Base-by-base conservation (phyloP, 2,888 invertebrate genomes). In the Pardosa pseudoannulata region DNA sequence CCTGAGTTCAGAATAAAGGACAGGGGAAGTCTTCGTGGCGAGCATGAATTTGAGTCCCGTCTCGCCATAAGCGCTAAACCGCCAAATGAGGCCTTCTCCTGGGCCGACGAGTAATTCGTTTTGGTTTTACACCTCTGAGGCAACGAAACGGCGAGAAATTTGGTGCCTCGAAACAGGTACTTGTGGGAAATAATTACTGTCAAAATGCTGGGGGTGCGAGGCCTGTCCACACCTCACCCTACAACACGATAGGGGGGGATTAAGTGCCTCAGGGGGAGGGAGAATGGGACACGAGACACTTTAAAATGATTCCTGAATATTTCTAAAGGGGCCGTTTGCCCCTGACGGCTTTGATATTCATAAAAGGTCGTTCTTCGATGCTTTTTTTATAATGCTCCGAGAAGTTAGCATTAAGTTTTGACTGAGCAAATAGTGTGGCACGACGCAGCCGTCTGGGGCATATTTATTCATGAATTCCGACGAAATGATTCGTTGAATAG, bases 101-200 rank as follows among this genome's bases (percentile, higher is more conserved):
- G 6, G 5, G 46, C 36, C 36, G 5, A 7, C 9, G 6, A 36
- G 0, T 9, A n/a, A 23, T 27, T 11, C 1, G 5, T 27, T 19
- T 19, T 62, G 23, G 28, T 62, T n/a, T n/a, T 62, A 62, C 62
- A 62, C 65, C 65, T 65, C 28, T 27, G 11, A 29, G 28, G 19
- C 13, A 31, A 19, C 23, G 0, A 50, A 29, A 32, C 31, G 67
- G 73, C 68, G 68, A 70, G 70, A 70, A 81, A 81, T 70, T 9
- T 70, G 11, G 75, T 62, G 23, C 74, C 31, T 29, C n/a, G 32
- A 75, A 81, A 81, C 75, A 39, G 29, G 70, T 27, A 68, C 16
- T 81, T 81, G 75, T 41, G 62, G 41, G 41, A 62, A 56, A 70
- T 75, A 81, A 74, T 81, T 81, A 50, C 68, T 16, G 23, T 39